A percentile compares a stretch with the other conserved stretches of the same genome.
phyloP scores from a whole-genome alignment of 2,888 invertebrate species.

The Pilophorus perplexus region DNA sequence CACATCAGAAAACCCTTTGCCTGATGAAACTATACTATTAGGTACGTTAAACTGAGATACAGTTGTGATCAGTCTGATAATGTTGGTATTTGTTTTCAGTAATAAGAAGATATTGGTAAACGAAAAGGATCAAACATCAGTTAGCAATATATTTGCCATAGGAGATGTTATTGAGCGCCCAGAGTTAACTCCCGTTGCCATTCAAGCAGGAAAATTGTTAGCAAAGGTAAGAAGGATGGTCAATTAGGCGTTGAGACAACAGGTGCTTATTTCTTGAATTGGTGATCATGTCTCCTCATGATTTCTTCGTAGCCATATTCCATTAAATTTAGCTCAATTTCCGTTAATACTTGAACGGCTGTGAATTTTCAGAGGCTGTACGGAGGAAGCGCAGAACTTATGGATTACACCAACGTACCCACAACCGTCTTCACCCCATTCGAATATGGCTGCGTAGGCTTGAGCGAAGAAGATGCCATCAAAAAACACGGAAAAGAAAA shows the following conservation, averaged over 20 bases:
- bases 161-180: constrained; percentile 77
- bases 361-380: constrained; percentile 16
- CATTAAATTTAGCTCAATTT: too few relatives aligned
- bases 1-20: too few relatives aligned
- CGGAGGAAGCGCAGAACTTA: constrained; percentile 54
- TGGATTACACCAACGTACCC: constrained; percentile 85
- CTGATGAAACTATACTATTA: too few relatives aligned
- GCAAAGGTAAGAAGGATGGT: constrained; percentile 66
- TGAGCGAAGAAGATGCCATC: constrained; percentile 83
- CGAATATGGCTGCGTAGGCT: constrained; percentile 95
- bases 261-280: too few relatives aligned
- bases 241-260: too few relatives aligned
- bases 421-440: constrained; percentile 95
- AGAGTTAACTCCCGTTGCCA: constrained; percentile 95
- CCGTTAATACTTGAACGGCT: background rate
- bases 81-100: too few relatives aligned
- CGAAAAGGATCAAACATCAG: constrained; percentile 88
- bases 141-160: constrained; percentile 86
- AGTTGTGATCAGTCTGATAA: too few relatives aligned
- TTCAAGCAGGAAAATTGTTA: constrained; percentile 83
- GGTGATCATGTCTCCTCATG: too few relatives aligned
- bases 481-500: constrained; percentile 68
- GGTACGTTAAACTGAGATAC: too few relatives aligned
- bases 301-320: too few relatives aligned
- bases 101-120: constrained; percentile 29